Conservation (phyloP, 2,113 vertebrate species). For the Oostethus manadensis region DNA sequence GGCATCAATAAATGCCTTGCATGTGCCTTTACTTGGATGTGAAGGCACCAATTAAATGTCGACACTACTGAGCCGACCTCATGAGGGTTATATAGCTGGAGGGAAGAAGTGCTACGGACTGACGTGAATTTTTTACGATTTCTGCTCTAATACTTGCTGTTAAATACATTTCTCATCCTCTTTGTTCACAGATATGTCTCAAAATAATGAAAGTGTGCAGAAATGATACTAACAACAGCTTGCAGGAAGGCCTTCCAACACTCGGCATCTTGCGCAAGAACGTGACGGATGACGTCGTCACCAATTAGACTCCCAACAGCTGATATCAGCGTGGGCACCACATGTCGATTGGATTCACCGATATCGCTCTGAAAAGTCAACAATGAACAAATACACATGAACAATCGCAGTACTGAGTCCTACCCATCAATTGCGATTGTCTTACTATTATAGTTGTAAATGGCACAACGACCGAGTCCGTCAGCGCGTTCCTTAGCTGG, state of each 20-base stretch:
- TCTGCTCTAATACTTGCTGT: no score
- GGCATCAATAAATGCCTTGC: no score
- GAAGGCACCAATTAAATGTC: no score
- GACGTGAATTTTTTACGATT: no score
- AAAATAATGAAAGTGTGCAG: background rate
- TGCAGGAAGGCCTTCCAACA: slow-evolving; percentile 73
- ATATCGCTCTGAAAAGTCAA: slow-evolving; percentile 58
- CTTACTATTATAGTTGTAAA: slow-evolving; percentile 77
- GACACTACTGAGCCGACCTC: no score
- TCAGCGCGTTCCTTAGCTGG: slow-evolving; percentile 60
- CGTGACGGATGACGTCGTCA: slow-evolving; percentile 54
- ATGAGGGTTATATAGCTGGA: no score
- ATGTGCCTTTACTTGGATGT: no score
- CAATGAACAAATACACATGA: slow-evolving; percentile 1
- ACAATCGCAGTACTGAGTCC: background rate
- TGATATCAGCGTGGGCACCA: slow-evolving; percentile 61
- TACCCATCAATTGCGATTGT: background rate
- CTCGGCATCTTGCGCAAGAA: slow-evolving; percentile 61
- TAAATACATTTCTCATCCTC: no score
- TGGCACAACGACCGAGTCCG: slow-evolving; percentile 45
- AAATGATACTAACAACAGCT: slow-evolving; percentile 69
- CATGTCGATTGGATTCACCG: slow-evolving; percentile 28
- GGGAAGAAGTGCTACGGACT: no score
- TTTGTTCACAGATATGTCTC: no score
- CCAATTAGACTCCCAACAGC: slow-evolving; percentile 67